Percentiles rank a stretch among this genome's conserved stretches.
Evolutionary conservation across 2,888 invertebrate genomes (phyloP).

Genomic region (Volucella inflata): DNA sequence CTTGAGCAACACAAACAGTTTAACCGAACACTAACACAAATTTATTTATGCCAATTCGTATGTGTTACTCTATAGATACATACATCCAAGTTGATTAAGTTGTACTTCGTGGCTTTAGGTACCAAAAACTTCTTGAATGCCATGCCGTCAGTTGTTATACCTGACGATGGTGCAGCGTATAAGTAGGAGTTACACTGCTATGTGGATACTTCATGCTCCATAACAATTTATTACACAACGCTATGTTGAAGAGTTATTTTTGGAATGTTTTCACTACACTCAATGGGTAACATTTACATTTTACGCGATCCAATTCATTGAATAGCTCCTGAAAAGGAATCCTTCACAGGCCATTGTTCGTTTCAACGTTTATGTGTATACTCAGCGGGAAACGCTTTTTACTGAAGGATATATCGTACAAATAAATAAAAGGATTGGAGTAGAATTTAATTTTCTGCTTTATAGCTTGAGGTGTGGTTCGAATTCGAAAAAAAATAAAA

Average conservation of each 20-base stretch:
- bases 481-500: slow-evolving; percentile 40
- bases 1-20: too few species aligned
- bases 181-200: slow-evolving; percentile 56
- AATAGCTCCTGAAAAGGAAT: slow-evolving; percentile 20
- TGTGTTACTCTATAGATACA: too few species aligned
- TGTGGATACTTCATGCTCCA: slow-evolving; percentile 71
- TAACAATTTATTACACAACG: slow-evolving; percentile 72
- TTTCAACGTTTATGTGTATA: slow-evolving; percentile 2
- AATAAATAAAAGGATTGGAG: slow-evolving; percentile 54
- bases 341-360: neutral
- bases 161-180: slow-evolving; percentile 31
- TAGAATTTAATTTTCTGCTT: slow-evolving; percentile 66
- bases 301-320: slow-evolving; percentile 72
- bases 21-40: too few species aligned
- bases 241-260: slow-evolving; percentile 57
- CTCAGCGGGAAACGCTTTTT: slow-evolving; percentile 6
- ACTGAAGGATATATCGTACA: slow-evolving; percentile 17
- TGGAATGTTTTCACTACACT: slow-evolving; percentile 74
- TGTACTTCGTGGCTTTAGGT: too few species aligned
- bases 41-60: too few species aligned
- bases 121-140: too few species aligned
- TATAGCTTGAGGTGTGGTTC: slow-evolving; percentile 66
- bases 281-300: slow-evolving; percentile 74
- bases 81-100: too few species aligned
- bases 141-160: too few species aligned